Conservation (phyloP, 2,888 invertebrate species). For the Tenthredo scrophulariae region DNA sequence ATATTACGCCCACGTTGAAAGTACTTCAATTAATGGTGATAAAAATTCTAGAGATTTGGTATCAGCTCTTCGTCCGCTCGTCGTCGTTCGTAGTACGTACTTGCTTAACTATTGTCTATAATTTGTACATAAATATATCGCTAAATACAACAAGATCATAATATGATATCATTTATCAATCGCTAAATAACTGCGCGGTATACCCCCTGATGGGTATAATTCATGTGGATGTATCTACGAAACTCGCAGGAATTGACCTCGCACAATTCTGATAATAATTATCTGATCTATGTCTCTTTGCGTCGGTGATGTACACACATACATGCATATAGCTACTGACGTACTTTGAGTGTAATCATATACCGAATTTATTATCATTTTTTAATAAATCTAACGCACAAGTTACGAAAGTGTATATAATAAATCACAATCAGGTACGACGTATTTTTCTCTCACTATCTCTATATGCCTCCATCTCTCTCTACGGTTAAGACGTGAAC, state of each 20-base stretch:
- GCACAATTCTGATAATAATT: conserved; percentile 6
- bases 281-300: background rate
- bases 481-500: background rate
- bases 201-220: background rate
- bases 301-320: background rate
- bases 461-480: background rate
- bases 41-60: background rate
- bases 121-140: background rate
- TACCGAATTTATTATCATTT: background rate
- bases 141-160: background rate
- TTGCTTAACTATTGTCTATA: background rate
- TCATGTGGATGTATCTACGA: background rate
- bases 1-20: background rate
- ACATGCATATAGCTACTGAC: background rate
- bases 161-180: background rate
- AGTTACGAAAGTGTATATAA: background rate
- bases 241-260: background rate
- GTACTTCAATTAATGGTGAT: background rate
- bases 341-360: background rate
- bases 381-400: background rate
- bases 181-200: background rate
- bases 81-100: background rate
- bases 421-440: conserved; percentile 11
- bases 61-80: background rate
- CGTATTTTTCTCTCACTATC: background rate